Base-by-base conservation (phyloP, 2,888 invertebrate species). In the Morpho deidamia region DNA sequence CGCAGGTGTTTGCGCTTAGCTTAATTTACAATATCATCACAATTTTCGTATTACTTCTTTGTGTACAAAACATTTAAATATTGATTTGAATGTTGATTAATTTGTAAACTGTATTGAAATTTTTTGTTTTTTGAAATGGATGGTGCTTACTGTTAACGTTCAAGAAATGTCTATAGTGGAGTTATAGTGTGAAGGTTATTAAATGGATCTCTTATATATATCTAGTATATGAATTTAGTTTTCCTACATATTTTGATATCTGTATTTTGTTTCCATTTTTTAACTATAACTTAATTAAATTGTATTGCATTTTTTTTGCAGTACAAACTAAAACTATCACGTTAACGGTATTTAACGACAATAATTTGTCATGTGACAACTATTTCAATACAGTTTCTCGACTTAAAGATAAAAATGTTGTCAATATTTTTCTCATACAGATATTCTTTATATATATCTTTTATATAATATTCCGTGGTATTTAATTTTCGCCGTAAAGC, bases 311-410 rank as follows among this genome's bases (percentile, higher is more conserved):
- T 23, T 23, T 23, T 23, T 5, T 23, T 23, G 23, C 5, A 23
- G 23, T 23, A 23, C 23, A 23, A 23, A 3, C 5, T 3, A 23
- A 23, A 23, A 40, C 10, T 12, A 7, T 11, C 14, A 49, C 40
- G 48, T 49, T 40, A 11, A 42, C 10, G 41, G 42, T 49, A 49
- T 34, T 7, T 34, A 34, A 34, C 32, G 9, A 7, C 12, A 40
- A n/a, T 23, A 40, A 8, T 40, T 40, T n/a, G 39, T 38, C 8
- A 4, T 9, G 11, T 42, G 37, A 34, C 41, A 52, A 40, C 14
- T 42, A 46, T 46, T 52, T 46, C 52, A 45, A 42, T 37, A 33
- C 52, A 52, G 46, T 37, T 34, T n/a, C 5, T 11, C 38, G 8
- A 14, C 44, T 51, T 40, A 14, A 23, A 23, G 23, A 23, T 23